phyloP scores from a whole-genome alignment of 2,888 invertebrate species.

The Drosophila infuscata region DNA sequence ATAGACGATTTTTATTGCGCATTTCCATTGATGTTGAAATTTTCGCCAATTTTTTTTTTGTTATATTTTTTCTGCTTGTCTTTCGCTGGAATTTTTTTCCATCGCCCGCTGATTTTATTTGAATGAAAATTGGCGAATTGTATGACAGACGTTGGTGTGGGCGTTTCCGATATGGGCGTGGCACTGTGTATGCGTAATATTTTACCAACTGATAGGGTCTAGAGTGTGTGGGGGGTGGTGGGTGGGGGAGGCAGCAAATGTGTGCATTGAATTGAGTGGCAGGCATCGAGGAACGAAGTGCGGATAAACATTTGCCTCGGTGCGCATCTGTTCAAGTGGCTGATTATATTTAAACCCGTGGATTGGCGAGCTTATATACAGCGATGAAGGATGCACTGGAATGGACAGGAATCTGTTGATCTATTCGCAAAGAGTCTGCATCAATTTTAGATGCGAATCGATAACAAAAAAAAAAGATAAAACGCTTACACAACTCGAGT shows the following conservation, averaged over 20 bases:
- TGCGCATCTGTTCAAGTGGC: slow-evolving; percentile 77
- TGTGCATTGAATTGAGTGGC: slow-evolving; percentile 24
- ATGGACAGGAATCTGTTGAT: slow-evolving; percentile 34
- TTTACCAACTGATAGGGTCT: slow-evolving; percentile 46
- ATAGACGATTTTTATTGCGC: slow-evolving; percentile 80
- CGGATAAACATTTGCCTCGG: slow-evolving; percentile 60
- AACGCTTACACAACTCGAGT: slow-evolving; percentile 25
- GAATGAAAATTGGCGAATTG: slow-evolving; percentile 80
- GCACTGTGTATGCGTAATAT: slow-evolving; percentile 77
- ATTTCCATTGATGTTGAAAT: slow-evolving; percentile 79
- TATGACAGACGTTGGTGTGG: slow-evolving; percentile 71
- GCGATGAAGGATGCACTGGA: slow-evolving; percentile 41
- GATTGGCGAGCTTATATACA: slow-evolving; percentile 53
- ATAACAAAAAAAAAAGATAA: slow-evolving; percentile 13
- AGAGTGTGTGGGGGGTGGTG: background rate
- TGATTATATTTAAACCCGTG: slow-evolving; percentile 69
- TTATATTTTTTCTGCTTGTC: slow-evolving; percentile 18
- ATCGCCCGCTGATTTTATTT: slow-evolving; percentile 73
- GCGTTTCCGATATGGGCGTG: slow-evolving; percentile 69
- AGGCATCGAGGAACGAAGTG: slow-evolving; percentile 2
- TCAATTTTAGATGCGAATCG: slow-evolving; percentile 12
- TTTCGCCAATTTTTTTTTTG: slow-evolving; percentile 57
- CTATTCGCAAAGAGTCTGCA: slow-evolving; percentile 23
- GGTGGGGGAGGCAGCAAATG: slow-evolving; percentile 3
- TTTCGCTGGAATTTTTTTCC: slow-evolving; percentile 37